These are phyloP conservation scores for Dendrocincla tyrannina DNA, from an alignment of 2,797 vertebrate genomes.

Conservation along the genomic window DNA sequence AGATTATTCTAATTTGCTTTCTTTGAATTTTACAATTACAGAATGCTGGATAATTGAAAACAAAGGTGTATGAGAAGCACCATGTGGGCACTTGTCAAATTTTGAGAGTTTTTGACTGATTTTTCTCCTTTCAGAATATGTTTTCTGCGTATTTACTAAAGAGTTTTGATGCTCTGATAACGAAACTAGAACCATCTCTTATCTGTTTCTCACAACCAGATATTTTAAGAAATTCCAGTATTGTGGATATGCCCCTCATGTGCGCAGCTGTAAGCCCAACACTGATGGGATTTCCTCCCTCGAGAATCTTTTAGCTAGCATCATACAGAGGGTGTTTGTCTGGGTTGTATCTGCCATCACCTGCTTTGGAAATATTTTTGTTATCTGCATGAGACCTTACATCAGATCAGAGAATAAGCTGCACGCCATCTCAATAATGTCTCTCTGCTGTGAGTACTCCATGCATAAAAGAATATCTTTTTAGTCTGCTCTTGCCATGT, in stretches of 20 bases:
- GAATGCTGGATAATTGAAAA: background rate
- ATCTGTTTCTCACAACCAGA: constrained; percentile 65
- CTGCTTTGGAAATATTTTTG: constrained; percentile 96
- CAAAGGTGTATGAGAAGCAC: background rate
- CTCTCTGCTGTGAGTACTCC: constrained; percentile 93
- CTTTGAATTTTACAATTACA: background rate
- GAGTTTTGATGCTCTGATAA: background rate
- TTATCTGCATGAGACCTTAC: constrained; percentile 95
- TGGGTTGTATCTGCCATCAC: constrained; percentile 96
- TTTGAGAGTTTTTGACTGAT: background rate
- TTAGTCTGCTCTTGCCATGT: fast-evolving
- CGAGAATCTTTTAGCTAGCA: constrained; percentile 92
- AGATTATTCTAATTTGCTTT: background rate
- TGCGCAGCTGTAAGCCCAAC: constrained; percentile 97
- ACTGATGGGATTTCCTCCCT: constrained; percentile 97
- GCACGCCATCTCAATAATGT: constrained; percentile 94
- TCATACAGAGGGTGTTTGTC: constrained; percentile 94
- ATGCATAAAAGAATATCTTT: background rate
- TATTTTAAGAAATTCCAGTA: constrained; percentile 99
- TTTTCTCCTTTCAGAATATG: background rate
- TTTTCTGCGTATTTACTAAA: background rate
- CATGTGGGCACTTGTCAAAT: background rate
- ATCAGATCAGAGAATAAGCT: constrained; percentile 96
- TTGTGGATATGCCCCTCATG: constrained; percentile 94
- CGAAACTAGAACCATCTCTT: background rate